Conservation (phyloP, 1,140 invertebrate species). For the Pseudoatta argentina region DNA sequence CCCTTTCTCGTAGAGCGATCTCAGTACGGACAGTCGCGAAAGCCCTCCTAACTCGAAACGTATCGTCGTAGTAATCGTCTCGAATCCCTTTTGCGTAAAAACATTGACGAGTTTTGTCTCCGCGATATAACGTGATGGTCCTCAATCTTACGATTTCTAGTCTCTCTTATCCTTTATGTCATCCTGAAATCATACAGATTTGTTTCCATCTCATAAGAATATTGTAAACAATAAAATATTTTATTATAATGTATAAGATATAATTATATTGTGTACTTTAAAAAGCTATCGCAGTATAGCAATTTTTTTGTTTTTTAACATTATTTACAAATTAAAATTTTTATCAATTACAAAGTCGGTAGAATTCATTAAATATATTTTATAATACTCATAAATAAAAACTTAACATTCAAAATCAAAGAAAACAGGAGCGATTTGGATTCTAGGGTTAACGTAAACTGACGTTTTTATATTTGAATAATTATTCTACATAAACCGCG, state of each 20-base stretch:
- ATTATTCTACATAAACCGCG: background rate
- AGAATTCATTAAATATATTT: background rate
- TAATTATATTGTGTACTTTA: background rate
- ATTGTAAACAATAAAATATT: background rate
- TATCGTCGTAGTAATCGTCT: slow-evolving; percentile 56
- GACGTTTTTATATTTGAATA: background rate
- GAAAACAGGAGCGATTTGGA: background rate
- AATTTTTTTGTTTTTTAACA: background rate
- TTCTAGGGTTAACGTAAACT: background rate
- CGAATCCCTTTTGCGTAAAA: slow-evolving; percentile 58
- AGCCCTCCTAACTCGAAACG: slow-evolving; percentile 17
- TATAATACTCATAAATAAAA: background rate
- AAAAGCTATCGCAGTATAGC: background rate
- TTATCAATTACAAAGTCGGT: background rate
- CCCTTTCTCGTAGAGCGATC: slow-evolving; percentile 42
- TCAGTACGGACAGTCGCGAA: slow-evolving; percentile 28
- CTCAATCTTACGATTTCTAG: slow-evolving; percentile 8
- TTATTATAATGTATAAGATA: background rate
- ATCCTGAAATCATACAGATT: background rate
- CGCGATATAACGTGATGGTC: slow-evolving; percentile 30
- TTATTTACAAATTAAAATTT: slow-evolving; percentile 1
- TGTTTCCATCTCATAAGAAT: background rate
- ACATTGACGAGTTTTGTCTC: slow-evolving; percentile 55
- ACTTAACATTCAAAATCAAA: background rate
- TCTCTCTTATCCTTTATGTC: background rate